A percentile compares a stretch with the other conserved stretches of the same genome.
These are phyloP conservation scores for Cottus gobio DNA, from an alignment of 2,113 vertebrate genomes.

Conservation along the genomic window DNA sequence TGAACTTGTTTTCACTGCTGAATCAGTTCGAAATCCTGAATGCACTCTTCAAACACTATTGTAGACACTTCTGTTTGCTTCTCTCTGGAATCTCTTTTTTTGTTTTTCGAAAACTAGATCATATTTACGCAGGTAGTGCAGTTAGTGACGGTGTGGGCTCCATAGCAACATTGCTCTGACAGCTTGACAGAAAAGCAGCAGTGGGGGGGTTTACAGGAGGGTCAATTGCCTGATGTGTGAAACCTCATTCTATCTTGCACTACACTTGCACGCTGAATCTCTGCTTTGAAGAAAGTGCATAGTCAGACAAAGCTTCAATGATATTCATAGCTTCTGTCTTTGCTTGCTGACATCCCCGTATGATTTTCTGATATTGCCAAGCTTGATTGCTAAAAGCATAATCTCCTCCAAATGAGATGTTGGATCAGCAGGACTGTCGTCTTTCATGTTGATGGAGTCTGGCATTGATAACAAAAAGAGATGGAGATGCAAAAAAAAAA, in stretches of 20 bases:
- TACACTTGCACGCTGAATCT: background rate
- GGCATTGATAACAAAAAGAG: constrained; percentile 27
- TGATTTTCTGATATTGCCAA: constrained; percentile 31
- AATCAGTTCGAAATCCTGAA: background rate
- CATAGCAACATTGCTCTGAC: too few relatives aligned
- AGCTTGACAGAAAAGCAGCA: too few relatives aligned
- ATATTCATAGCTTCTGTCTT: constrained; percentile 43
- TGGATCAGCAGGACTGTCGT: constrained; percentile 45
- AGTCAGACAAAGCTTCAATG: constrained; percentile 47
- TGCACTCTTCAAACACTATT: background rate
- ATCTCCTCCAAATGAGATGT: constrained; percentile 64
- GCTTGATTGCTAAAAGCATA: constrained; percentile 53
- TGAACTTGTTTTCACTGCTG: background rate
- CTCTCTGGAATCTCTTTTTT: too few relatives aligned
- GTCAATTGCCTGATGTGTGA: constrained; percentile 4
- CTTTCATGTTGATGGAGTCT: constrained; percentile 58
- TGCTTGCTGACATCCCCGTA: constrained; percentile 32
- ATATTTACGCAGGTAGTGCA: too few relatives aligned
- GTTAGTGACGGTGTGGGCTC: too few relatives aligned
- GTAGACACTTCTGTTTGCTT: background rate
- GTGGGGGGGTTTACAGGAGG: background rate
- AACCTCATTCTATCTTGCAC: background rate
- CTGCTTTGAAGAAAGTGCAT: constrained; percentile 50
- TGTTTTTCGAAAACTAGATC: too few relatives aligned
- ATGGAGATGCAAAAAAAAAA: background rate